Evolutionary conservation across 2,888 invertebrate species (phyloP).

Genomic region (Sphaerophoria taeniata): DNA sequence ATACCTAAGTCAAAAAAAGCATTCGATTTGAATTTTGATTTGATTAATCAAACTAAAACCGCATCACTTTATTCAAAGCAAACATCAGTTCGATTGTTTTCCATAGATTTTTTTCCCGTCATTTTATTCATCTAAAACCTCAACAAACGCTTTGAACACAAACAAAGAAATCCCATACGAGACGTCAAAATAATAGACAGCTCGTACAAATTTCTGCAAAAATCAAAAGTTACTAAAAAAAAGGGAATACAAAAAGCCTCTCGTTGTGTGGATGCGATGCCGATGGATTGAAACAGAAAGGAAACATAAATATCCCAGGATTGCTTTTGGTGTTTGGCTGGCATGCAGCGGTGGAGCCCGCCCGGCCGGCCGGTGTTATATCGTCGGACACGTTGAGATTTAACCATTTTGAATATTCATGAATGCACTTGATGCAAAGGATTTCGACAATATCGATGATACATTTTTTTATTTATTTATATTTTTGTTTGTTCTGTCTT

Average conservation of each 20-base stretch:
- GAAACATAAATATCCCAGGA: slow-evolving; percentile 63
- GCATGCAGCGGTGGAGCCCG: slow-evolving; percentile 21
- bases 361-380: slow-evolving; percentile 31
- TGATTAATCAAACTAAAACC: slow-evolving; percentile 33
- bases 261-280: slow-evolving; percentile 8
- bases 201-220: slow-evolving; percentile 8
- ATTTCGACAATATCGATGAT: slow-evolving; percentile 70
- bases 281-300: slow-evolving; percentile 41
- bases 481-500: too few species aligned
- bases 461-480: slow-evolving; percentile 26
- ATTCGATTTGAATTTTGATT: slow-evolving; percentile 26
- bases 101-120: slow-evolving; percentile 22
- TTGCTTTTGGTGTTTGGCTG: slow-evolving; percentile 56
- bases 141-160: slow-evolving; percentile 33
- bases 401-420: slow-evolving; percentile 72
- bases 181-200: slow-evolving; percentile 25
- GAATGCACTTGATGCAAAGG: slow-evolving; percentile 68
- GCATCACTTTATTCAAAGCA: slow-evolving; percentile 13
- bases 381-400: slow-evolving; percentile 67
- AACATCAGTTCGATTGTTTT: slow-evolving; percentile 39
- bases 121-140: slow-evolving; percentile 43
- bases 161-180: slow-evolving; percentile 30
- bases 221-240: slow-evolving; percentile 17
- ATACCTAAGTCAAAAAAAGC: too few species aligned
- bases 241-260: slow-evolving; percentile 54